These are phyloP conservation scores for Lepas anatifera DNA, from an alignment of 2,888 invertebrate genomes.

Conservation along the genomic window DNA sequence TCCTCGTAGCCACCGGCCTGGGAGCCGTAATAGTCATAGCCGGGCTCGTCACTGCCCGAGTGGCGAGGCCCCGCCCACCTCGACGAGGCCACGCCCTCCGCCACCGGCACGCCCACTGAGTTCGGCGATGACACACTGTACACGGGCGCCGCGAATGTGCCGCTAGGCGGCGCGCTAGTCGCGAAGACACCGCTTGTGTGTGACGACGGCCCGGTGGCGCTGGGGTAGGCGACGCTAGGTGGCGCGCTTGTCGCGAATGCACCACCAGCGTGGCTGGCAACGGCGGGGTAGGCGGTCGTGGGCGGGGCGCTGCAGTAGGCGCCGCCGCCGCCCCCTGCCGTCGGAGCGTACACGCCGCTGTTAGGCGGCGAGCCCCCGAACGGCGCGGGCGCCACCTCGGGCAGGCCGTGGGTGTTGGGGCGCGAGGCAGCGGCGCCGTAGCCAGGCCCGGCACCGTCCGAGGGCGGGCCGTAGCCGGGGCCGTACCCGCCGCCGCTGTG, in stretches of 20 bases:
- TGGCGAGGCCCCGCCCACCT: neutral
- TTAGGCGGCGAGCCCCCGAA: neutral
- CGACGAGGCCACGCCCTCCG: neutral
- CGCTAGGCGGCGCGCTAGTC: neutral
- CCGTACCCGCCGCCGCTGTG: neutral
- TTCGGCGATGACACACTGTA: neutral
- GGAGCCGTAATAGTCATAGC: neutral
- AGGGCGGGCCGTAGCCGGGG: neutral
- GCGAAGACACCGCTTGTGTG: neutral
- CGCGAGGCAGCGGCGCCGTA: neutral
- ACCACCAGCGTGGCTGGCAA: neutral
- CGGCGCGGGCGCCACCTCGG: neutral
- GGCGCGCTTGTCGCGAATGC: neutral
- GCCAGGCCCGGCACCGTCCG: neutral
- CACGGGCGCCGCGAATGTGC: neutral
- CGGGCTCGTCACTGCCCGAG: neutral
- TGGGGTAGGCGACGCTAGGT: conserved; percentile 1
- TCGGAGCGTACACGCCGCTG: neutral
- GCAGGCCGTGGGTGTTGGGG: neutral
- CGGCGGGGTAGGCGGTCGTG: neutral
- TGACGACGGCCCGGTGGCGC: neutral
- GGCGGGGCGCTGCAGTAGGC: neutral
- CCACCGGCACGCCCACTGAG: conserved; percentile 8
- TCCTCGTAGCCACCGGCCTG: neutral
- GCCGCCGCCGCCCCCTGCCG: neutral